Base-by-base conservation (phyloP, 2,888 invertebrate species). In the Pristionchus japonicus region DNA sequence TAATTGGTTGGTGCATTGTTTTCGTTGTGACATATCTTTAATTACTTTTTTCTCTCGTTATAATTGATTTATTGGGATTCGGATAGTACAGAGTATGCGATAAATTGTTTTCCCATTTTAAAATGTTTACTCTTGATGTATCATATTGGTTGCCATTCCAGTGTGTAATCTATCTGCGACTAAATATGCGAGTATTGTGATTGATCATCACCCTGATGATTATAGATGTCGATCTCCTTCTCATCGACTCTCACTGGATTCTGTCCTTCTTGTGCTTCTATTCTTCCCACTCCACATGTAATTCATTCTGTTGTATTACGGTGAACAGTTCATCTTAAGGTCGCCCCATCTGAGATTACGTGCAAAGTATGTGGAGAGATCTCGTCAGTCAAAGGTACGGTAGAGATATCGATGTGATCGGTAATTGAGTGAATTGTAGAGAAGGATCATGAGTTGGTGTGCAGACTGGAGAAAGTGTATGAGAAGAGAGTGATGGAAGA, bases 401-500 rank as follows among this genome's bases (percentile, higher is more conserved):
- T 40, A 67, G 15, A 40, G 31, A 27, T n/a, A 64, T 64, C 13
- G 7, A 23, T n/a, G n/a, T n/a, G n/a, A n/a, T 31, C 23, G 31
- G 13, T 13, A 64, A 27, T 64, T 13, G 31, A 64, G n/a, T n/a
- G n/a, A 31, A 64, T 77, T 90, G 43, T 47, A 92, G 92, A 91
- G 31, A 91, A 90, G 88, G 40, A 87, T 6, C 86, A 90, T 15
- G 86, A 89, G 27, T 67, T 92, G 15, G 89, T 92, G 64, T 91
- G 89, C 88, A 88, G 90, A 49, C 77, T 90, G 27, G 92, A 91
- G 84, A 91, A 92, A 82, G 86, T 90, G 27, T 92, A 92, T 87
- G 92, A 92, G 82, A 67, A 91, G 64, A 90, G 91, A 13, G 91
- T 92, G 15, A 91, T 92, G 3, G 91, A 92, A 37, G 90, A 91